phyloP scores from a whole-genome alignment of 2,113 vertebrate genomes.

The Odontesthes bonariensis region DNA sequence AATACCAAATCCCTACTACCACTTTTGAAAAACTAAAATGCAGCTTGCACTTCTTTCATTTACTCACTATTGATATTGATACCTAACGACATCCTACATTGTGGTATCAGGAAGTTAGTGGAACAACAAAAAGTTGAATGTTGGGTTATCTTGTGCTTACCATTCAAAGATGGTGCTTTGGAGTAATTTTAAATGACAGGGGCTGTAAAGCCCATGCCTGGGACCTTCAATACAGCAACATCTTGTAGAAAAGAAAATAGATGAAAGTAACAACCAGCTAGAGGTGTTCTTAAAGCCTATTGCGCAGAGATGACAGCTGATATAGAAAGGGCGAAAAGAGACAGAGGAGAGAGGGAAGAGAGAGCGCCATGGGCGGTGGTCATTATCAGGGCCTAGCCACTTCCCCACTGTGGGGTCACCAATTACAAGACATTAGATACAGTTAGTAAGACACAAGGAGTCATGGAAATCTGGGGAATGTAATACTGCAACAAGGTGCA shows the following conservation, averaged over 20 bases:
- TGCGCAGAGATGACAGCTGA: slow-evolving; percentile 54
- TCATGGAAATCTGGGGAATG: slow-evolving; percentile 67
- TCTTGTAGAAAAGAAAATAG: slow-evolving; percentile 58
- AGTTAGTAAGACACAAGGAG: slow-evolving; percentile 75
- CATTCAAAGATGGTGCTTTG: slow-evolving; percentile 67
- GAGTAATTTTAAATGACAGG: slow-evolving; percentile 81
- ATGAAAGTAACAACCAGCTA: slow-evolving; percentile 56
- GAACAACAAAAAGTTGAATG: slow-evolving; percentile 60
- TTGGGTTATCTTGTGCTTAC: slow-evolving; percentile 71
- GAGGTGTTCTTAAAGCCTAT: slow-evolving; percentile 70
- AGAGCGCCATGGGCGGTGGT: slow-evolving; percentile 70
- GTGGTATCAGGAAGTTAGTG: slow-evolving; percentile 75
- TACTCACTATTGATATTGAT: slow-evolving; percentile 76
- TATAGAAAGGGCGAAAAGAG: slow-evolving; percentile 22
- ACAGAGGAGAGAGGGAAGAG: slow-evolving; percentile 20
- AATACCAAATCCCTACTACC: slow-evolving; percentile 59
- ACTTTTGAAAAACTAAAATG: slow-evolving; percentile 71
- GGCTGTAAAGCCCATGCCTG: slow-evolving; percentile 84
- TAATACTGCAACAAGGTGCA: slow-evolving; percentile 25
- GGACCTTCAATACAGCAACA: slow-evolving; percentile 72
- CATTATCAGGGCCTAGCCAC: slow-evolving; percentile 77
- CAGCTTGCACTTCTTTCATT: slow-evolving; percentile 85
- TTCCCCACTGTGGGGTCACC: slow-evolving; percentile 67
- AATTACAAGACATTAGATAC: slow-evolving; percentile 78
- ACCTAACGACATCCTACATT: slow-evolving; percentile 67